Percentiles rank a stretch among this genome's conserved stretches.
Conservation (phyloP, 1,140 invertebrate species). For the Aphaenogaster rudis region DNA sequence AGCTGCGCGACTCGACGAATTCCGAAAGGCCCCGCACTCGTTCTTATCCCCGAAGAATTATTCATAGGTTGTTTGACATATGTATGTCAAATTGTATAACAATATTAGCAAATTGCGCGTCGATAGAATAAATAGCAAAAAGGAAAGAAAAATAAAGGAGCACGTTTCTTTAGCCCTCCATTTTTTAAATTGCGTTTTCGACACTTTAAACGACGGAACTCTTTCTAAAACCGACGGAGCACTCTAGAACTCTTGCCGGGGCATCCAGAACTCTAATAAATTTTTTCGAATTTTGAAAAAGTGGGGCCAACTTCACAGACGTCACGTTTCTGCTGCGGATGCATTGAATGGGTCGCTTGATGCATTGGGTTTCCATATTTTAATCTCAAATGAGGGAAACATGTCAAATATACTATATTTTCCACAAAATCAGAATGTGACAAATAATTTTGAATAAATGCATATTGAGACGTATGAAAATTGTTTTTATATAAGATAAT, state of each 20-base stretch:
- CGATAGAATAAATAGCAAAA: not conserved
- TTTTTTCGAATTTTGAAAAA: no score
- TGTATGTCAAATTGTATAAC: conserved; percentile 7
- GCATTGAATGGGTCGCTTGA: conserved; percentile 13
- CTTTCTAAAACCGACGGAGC: no score
- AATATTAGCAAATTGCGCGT: conserved; percentile 23
- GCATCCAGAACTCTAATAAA: no score
- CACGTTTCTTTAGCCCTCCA: not conserved
- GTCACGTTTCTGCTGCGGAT: not conserved
- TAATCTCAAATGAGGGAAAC: conserved; percentile 10
- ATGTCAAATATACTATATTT: conserved; percentile 12
- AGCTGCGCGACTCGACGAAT: conserved; percentile 19
- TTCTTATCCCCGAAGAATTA: not conserved
- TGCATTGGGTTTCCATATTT: conserved; percentile 32
- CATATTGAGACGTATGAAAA: not conserved
- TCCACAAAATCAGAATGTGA: not conserved
- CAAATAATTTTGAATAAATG: not conserved
- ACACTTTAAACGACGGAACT: no score
- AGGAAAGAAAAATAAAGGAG: not conserved
- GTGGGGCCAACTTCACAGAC: no score
- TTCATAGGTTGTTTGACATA: not conserved
- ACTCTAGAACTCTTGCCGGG: no score
- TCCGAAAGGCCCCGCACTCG: not conserved
- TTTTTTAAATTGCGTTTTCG: no score
- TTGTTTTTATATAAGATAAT: not conserved